Conservation (phyloP, 2,113 vertebrate species). For the Hirundichthys speculiger region DNA sequence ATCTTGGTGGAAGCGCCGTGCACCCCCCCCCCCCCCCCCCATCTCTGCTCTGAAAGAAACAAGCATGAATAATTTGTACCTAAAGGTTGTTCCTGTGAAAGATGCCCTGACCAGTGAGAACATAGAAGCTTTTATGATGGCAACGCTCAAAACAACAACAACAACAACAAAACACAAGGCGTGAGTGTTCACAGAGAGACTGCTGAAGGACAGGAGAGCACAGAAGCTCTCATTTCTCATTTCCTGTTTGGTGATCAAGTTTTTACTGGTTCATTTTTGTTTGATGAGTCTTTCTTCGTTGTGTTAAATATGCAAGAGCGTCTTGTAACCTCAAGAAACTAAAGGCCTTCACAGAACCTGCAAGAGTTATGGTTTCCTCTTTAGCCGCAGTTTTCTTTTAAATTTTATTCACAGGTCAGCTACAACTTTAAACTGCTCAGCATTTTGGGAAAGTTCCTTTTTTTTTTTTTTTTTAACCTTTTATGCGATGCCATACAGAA, state of each 20-base stretch:
- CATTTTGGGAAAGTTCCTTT: too few relatives aligned
- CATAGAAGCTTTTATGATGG: conserved; percentile 57
- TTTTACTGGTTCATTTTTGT: conserved; percentile 19
- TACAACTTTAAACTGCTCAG: too few relatives aligned
- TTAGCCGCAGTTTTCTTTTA: too few relatives aligned
- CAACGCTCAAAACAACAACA: conserved; percentile 41
- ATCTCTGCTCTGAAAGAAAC: conserved; percentile 49
- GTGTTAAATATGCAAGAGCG: conserved; percentile 20
- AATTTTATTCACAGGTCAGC: too few relatives aligned
- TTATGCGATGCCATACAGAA: too few relatives aligned
- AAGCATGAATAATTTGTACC: conserved; percentile 70
- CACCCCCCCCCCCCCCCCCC: conserved; percentile 23
- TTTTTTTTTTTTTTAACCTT: too few relatives aligned
- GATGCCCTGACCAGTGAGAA: conserved; percentile 48
- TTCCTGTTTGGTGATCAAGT: conserved; percentile 2
- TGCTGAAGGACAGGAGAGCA: not conserved
- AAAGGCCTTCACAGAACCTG: conserved; percentile 21
- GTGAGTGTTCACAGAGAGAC: conserved; percentile 10
- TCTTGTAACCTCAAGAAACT: conserved; percentile 10
- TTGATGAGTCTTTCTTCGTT: conserved; percentile 36
- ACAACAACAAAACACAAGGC: not conserved
- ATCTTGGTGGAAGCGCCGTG: conserved; percentile 28
- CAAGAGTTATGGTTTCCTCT: not conserved
- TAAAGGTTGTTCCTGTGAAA: conserved; percentile 63
- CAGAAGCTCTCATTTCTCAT: not conserved